These are phyloP conservation scores for Corapipo altera DNA, from an alignment of 2,113 vertebrate genomes.

Conservation along the genomic window DNA sequence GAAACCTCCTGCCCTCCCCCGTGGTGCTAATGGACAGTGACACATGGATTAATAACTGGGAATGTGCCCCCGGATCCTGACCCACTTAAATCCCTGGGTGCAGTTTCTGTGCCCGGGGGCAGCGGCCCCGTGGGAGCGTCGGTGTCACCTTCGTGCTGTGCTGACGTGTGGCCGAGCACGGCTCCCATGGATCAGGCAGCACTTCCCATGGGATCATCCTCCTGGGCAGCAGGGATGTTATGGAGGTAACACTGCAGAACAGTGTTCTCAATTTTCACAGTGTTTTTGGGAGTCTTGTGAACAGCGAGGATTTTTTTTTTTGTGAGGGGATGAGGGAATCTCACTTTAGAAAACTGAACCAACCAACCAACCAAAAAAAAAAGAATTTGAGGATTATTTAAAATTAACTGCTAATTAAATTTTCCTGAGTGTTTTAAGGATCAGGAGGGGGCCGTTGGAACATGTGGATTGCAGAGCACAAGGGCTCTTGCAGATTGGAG, in stretches of 20 bases:
- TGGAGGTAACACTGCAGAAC: accelerated
- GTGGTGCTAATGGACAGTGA: neutral
- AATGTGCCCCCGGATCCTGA: neutral
- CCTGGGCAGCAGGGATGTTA: neutral
- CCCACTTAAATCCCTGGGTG: neutral
- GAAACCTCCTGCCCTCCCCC: neutral
- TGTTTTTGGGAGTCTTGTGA: neutral
- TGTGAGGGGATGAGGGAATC: neutral
- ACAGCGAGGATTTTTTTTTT: neutral
- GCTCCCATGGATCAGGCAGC: neutral
- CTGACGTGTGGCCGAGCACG: neutral
- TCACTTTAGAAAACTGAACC: neutral
- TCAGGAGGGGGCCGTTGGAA: neutral
- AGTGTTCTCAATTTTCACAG: too few species aligned
- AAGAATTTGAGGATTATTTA: neutral
- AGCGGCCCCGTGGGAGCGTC: neutral
- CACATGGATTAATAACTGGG: neutral
- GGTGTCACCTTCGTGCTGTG: neutral
- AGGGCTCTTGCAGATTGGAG: neutral
- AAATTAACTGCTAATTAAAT: neutral
- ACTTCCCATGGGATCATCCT: neutral
- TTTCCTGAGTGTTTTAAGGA: neutral
- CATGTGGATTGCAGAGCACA: neutral
- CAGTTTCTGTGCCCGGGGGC: neutral
- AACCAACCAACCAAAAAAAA: neutral